phyloP scores from a whole-genome alignment of 2,113 vertebrate genomes.

The Petrocephalus microphthalmus region DNA sequence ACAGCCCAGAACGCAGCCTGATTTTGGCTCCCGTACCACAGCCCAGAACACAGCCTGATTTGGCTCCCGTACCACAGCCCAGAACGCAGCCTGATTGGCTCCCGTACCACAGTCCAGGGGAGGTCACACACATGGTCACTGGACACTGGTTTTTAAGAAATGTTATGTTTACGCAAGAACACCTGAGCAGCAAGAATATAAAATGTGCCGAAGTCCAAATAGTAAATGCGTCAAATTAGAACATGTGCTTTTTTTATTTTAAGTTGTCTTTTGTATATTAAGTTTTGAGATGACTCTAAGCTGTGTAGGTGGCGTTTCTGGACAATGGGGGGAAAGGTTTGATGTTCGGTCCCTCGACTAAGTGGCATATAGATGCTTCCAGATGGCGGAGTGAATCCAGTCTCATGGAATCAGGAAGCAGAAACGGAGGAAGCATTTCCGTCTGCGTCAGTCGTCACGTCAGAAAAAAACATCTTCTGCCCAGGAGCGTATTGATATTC shows the following conservation, averaged over 20 bases:
- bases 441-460: not conserved
- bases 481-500: not conserved
- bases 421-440: not conserved
- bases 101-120: not conserved
- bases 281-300: not conserved
- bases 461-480: not conserved
- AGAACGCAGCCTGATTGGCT: not conserved
- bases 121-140: too few species aligned
- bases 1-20: too few species aligned
- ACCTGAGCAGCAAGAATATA: not conserved
- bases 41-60: too few species aligned
- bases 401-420: not conserved
- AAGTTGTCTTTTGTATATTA: not conserved
- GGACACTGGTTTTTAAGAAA: too few species aligned
- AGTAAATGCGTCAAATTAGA: not conserved
- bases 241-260: not conserved
- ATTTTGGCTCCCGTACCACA: not conserved
- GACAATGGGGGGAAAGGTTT: not conserved
- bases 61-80: not conserved
- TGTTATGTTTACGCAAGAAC: not conserved
- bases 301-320: not conserved
- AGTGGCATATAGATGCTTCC: not conserved
- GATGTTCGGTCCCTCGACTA: not conserved
- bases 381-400: not conserved
- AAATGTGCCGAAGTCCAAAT: not conserved